Percentiles rank a stretch among this genome's conserved stretches.
Evolutionary conservation across 2,888 invertebrate species (phyloP).

Genomic region (Eupithecia centaureata): DNA sequence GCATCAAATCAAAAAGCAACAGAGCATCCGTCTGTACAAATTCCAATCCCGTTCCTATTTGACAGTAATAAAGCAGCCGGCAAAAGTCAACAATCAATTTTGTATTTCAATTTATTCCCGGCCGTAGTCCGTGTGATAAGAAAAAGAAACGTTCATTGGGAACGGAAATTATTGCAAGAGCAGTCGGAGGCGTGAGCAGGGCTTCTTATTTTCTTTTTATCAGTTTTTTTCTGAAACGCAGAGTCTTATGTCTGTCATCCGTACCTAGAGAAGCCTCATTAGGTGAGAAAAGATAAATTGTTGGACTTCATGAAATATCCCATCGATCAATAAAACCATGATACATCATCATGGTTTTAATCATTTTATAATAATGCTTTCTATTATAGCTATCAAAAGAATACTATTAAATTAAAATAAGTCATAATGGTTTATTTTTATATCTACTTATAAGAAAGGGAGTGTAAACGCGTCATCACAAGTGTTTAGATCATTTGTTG

Average conservation of each 20-base stretch:
- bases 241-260: not conserved
- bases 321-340: too few relatives aligned
- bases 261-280: not conserved
- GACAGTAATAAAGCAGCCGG: slow-evolving; percentile 83
- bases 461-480: too few relatives aligned
- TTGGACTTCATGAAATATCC: not conserved
- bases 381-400: not conserved
- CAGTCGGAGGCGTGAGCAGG: slow-evolving; percentile 76
- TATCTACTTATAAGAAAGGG: too few relatives aligned
- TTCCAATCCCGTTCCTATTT: slow-evolving; percentile 82
- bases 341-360: too few relatives aligned
- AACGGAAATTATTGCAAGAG: slow-evolving; percentile 84
- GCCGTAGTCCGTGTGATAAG: slow-evolving; percentile 83
- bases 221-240: slow-evolving; percentile 49
- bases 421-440: too few relatives aligned
- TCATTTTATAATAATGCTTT: not conserved
- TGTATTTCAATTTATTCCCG: slow-evolving; percentile 84
- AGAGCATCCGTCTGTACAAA: slow-evolving; percentile 72
- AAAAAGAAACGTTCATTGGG: slow-evolving; percentile 83
- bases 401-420: not conserved
- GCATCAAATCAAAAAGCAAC: slow-evolving; percentile 60
- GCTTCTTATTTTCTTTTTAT: slow-evolving; percentile 57
- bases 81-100: slow-evolving; percentile 84
- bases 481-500: too few relatives aligned
- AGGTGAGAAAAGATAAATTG: not conserved